These are phyloP conservation scores for Drosophila kohkoa DNA, from an alignment of 1,140 invertebrate genomes.

Conservation along the genomic window DNA sequence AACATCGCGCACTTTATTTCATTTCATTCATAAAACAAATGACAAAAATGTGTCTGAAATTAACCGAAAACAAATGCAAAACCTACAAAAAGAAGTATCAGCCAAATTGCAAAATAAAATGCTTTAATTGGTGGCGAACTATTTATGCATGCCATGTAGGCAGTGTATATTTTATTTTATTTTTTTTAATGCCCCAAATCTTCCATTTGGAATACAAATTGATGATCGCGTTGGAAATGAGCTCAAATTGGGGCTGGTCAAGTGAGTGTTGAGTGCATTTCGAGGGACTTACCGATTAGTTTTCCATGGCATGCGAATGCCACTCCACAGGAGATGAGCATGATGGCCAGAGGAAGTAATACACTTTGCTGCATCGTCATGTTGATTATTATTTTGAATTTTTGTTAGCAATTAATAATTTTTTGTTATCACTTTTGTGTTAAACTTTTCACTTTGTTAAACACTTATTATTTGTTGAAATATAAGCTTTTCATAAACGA, in stretches of 20 bases:
- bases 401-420: constrained; percentile 27
- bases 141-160: constrained; percentile 48
- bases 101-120: constrained; percentile 22
- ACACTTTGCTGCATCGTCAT: constrained; percentile 73
- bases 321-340: constrained; percentile 68
- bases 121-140: constrained; percentile 25
- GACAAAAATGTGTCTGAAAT: constrained; percentile 64
- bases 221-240: neutral
- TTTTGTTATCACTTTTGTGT: constrained; percentile 31
- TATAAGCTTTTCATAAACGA: constrained; percentile 70
- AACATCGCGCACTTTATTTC: constrained; percentile 13
- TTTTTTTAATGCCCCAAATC: constrained; percentile 45
- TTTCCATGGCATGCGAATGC: constrained; percentile 79
- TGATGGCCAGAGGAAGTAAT: constrained; percentile 58
- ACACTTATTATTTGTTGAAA: constrained; percentile 55
- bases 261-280: constrained; percentile 13
- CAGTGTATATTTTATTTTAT: constrained; percentile 26
- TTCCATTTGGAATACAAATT: constrained; percentile 55
- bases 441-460: constrained; percentile 29
- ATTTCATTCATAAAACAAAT: constrained; percentile 71
- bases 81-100: constrained; percentile 4
- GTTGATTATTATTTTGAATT: constrained; percentile 14
- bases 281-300: constrained; percentile 73
- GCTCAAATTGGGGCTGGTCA: constrained; percentile 19
- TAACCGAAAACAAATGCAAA: constrained; percentile 24